Percentiles rank a stretch among this genome's conserved stretches.
Evolutionary conservation across 2,113 vertebrate genomes (phyloP).

Genomic region (Ophiodon elongatus): DNA sequence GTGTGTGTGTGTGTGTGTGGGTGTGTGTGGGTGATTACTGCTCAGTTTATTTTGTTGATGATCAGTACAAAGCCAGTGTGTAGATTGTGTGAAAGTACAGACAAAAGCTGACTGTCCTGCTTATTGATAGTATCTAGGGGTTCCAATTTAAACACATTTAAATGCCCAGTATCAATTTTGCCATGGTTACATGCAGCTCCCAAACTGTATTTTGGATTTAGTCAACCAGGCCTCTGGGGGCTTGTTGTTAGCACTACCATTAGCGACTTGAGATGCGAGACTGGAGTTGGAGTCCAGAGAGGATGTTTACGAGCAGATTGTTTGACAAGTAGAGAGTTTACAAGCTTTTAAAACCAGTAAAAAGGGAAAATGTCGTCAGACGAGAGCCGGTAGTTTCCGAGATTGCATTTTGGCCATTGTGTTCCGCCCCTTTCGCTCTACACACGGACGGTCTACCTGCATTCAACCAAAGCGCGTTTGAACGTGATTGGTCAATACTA

Average conservation of each 20-base stretch:
- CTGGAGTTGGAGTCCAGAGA: background rate
- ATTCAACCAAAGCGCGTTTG: too few relatives aligned
- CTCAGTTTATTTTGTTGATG: background rate
- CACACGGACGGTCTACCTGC: too few relatives aligned
- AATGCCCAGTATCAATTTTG: background rate
- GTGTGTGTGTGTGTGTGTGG: background rate
- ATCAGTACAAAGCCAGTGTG: background rate
- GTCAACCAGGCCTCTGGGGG: background rate
- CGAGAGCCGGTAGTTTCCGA: too few relatives aligned
- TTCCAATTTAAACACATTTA: background rate
- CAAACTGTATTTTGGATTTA: background rate
- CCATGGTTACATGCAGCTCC: background rate
- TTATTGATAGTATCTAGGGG: background rate
- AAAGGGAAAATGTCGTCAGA: background rate
- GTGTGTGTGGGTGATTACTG: background rate
- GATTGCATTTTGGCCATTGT: too few relatives aligned
- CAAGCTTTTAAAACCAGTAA: background rate
- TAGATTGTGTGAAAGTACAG: background rate
- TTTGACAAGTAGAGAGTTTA: too few relatives aligned
- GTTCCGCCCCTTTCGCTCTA: too few relatives aligned
- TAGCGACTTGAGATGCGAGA: too few relatives aligned
- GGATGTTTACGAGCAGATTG: too few relatives aligned
- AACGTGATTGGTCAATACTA: too few relatives aligned
- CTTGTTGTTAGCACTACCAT: too few relatives aligned
- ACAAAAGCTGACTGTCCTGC: background rate